Base-by-base conservation (phyloP, 2,888 invertebrate genomes). In the Caradrina clavipalpis region DNA sequence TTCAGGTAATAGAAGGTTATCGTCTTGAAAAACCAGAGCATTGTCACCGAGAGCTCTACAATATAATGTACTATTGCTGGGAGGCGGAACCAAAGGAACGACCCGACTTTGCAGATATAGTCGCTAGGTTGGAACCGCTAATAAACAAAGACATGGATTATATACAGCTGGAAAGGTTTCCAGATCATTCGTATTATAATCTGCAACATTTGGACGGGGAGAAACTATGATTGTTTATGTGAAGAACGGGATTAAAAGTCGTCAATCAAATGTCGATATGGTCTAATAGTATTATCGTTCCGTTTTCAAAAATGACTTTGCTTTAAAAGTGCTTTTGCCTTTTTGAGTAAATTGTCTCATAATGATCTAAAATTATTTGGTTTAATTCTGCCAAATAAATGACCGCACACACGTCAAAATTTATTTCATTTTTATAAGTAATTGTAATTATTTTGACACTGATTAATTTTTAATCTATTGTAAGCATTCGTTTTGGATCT, bases 21-120 rank as follows among this genome's bases (percentile, higher is more conserved):
- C 97, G 99, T 31, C 96, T 99, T 75, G 98, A 99, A 86, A 98
- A 99, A 87, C 99, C 99, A 0, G 98, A 98, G 85, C 99, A 99
- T 88, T 99, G 99, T 91, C 97, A 98, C 58, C 96, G 99, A 8
- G 99, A 99, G 90, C 96, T 99, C 1, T 99, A 99, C 94, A 98
- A 99, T 87, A 98, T 99, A 64, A 99, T 99, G 99, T 98, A 98
- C 90, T 98, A 99, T 91, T 99, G 99, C 91, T 99, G 99, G 99
- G 98, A 98, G 77, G 97, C 98, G 17, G 98, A 98, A 85, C 97
- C 98, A 0, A 97, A 97, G n/a, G 97, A 98, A 74, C 94, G 99
- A 69, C 99, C 99, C 0, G 97, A 97, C 57, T 99, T 99, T 92
- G 96, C 96, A 1, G 98, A 99, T 91, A 97, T 99, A 22, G 97